Evolutionary conservation across 2,797 vertebrate species (phyloP), one percentile per base, ranked within the genome.

Genomic region (Periophthalmus magnuspinnatus): DNA sequence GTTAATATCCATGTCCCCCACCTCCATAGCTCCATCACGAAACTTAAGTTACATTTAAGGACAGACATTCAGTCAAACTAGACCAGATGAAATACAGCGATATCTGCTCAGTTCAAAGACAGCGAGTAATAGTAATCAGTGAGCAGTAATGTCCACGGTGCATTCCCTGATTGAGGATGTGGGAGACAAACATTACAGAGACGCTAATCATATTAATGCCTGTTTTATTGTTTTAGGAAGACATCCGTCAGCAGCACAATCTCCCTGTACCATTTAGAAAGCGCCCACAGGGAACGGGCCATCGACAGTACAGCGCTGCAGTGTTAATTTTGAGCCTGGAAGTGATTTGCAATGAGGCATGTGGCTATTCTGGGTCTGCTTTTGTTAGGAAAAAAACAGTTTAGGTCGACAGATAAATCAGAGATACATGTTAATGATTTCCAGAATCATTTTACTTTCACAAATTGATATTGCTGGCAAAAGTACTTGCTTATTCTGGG

Each of bases 171-270:
- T 82, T 85, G 78, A 89, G 85, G 83, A 91, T 86, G 84, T 90
- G 81, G 84, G 77, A 86, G 78, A 81, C 74, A 75, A 81, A 68
- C 72, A 89, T 90, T 88, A 91, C 88, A 86, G 76, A 76, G 75
- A 78, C 75, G 79, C 85, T 92, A 91, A 92, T 91, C 89, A 92
- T 81, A 89, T 89, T 86, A 90, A 88, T 87, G 89, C 84, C 82
- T 78, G 73, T 88, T 91, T 91, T 89, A 90, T 89, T 86, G 89
- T 87, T 90, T 88, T 86, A 89, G 91, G 92, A 94, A 93, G 90
- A 81, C 85, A 91, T 93, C 88, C 85, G 80, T 93, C 90, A 92
- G 85, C 90, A 91, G 84, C 82, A 79, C 70, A 84, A 66, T 74
- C 77, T 75, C 69, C 75, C 79, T 58, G 77, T 70, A 72, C 74